phyloP scores from a whole-genome alignment of 1,140 invertebrate genomes.

The Probaryconus sp. region DNA sequence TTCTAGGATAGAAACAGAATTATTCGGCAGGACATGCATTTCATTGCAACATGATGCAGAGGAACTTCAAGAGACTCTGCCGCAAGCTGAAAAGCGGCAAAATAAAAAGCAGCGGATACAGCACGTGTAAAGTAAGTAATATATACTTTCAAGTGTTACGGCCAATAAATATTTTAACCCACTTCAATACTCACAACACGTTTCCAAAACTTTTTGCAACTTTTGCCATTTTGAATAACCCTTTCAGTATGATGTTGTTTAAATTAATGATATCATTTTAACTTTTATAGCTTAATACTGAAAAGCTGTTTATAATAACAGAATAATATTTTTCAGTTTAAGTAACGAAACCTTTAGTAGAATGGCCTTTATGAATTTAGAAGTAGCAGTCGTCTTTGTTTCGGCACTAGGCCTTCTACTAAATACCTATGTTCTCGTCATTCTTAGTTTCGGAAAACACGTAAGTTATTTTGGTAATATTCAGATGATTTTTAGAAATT shows the following conservation, averaged over 20 bases:
- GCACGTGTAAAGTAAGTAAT: slow-evolving; percentile 43
- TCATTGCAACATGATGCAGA: slow-evolving; percentile 31
- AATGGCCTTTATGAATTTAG: slow-evolving; percentile 80
- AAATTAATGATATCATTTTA: no score
- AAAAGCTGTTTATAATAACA: no score
- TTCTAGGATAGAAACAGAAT: slow-evolving; percentile 8
- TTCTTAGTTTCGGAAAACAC: slow-evolving; percentile 74
- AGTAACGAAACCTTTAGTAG: slow-evolving; percentile 63
- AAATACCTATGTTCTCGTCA: slow-evolving; percentile 81
- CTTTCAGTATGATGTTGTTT: no score
- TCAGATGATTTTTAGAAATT: no score
- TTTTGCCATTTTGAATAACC: no score
- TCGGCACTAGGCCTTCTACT: slow-evolving; percentile 81
- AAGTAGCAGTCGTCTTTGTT: slow-evolving; percentile 79
- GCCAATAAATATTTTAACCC: no score
- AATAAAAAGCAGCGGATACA: slow-evolving; percentile 40
- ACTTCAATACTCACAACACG: no score
- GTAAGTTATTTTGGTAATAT: no score
- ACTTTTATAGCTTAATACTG: no score
- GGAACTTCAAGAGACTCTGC: slow-evolving; percentile 32
- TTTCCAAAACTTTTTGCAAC: no score
- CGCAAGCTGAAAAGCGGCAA: slow-evolving; percentile 49
- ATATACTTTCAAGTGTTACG: no score
- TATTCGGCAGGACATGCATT: slow-evolving; percentile 20
- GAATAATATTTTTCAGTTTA: slow-evolving; percentile 45